Evolutionary conservation across 2,113 vertebrate species (phyloP), one percentile per base, ranked within the genome.

Genomic region (Heterocephalus glaber): DNA sequence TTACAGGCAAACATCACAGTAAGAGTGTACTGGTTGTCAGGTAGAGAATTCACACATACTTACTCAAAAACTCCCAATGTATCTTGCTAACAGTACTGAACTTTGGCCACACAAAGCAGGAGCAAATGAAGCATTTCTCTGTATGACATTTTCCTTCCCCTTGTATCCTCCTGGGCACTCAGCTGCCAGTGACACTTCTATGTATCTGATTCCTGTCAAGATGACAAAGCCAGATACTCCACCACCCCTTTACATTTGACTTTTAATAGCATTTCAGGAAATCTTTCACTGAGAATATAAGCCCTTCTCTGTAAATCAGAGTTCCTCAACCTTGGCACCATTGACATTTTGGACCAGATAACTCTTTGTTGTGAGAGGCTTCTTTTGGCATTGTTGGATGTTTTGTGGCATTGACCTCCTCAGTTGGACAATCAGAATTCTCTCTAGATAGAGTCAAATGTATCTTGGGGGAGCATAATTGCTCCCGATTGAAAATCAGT

Each of bases 71-170:
- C 76, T 77, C 33, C 41, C 72, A 35, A 0, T n/a, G 3, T 58
- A 13, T 77, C 72, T 95, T 95, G 41, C 72, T 56, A 81, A 30
- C 22, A 66, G 2, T 60, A 47, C 41, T 92, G 60, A 85, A 77
- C 28, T 22, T 94, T 92, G 82, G 9, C 47, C 60, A 66, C 52
- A 85, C 60, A 94, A 77, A 92, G 30, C 58, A 49, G n/a, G n/a
- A 92, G 6, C 77, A 86, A 90, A 79, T 90, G 92, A 93, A 72
- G 49, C 74, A 79, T 91, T 90, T 94, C 94, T 96, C 90, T 80
- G 26, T 54, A 13, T 94, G 90, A 68, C 81, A 87, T 93, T 89
- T 93, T 72, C 68, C 61, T 95, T 89, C 38, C 61, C 56, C 28
- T 89, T n/a, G 33, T 82, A 9, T 41, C 56, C 44, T 44, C 44